phyloP scores from a whole-genome alignment of 2,797 vertebrate genomes.

The Thalassophryne amazonica region DNA sequence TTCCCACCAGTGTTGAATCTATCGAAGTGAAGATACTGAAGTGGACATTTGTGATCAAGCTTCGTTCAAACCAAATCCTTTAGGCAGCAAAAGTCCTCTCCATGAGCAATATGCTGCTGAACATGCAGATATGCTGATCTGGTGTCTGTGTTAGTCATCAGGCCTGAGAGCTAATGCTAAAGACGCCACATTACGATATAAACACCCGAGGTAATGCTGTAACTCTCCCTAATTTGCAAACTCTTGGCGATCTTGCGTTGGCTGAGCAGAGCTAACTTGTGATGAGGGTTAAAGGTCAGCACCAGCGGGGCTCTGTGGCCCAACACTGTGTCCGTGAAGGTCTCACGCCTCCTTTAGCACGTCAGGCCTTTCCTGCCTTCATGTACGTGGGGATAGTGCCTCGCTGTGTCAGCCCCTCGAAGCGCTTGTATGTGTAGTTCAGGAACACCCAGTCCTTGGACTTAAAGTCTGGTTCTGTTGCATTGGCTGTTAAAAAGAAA shows the following conservation, averaged over 20 bases:
- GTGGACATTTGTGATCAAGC: slow-evolving; percentile 37
- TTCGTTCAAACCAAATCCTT: background rate
- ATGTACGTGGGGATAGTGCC: slow-evolving; percentile 97
- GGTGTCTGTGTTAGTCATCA: slow-evolving; percentile 48
- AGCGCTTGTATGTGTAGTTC: slow-evolving; percentile 98
- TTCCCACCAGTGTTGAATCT: slow-evolving; percentile 29
- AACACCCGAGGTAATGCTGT: slow-evolving; percentile 70
- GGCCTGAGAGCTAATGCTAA: slow-evolving; percentile 60
- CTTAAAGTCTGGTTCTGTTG: slow-evolving; percentile 95
- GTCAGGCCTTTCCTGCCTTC: slow-evolving; percentile 92
- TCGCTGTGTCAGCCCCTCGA: slow-evolving; percentile 95
- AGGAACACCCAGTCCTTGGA: slow-evolving; percentile 99
- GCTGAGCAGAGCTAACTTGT: slow-evolving; percentile 48
- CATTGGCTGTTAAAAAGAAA: slow-evolving; percentile 83
- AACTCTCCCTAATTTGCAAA: slow-evolving; percentile 39
- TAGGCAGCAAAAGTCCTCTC: slow-evolving; percentile 12
- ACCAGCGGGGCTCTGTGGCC: slow-evolving; percentile 56
- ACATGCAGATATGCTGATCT: slow-evolving; percentile 61
- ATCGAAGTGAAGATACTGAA: slow-evolving; percentile 12
- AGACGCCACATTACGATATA: slow-evolving; percentile 39
- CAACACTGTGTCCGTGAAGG: slow-evolving; percentile 73
- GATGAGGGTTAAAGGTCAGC: slow-evolving; percentile 61
- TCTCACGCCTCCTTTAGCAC: slow-evolving; percentile 15
- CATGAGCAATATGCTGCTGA: slow-evolving; percentile 29
- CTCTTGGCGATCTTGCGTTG: slow-evolving; percentile 34